Evolutionary conservation across 2,797 vertebrate species (phyloP).

Genomic region (Tamandua tetradactyla): DNA sequence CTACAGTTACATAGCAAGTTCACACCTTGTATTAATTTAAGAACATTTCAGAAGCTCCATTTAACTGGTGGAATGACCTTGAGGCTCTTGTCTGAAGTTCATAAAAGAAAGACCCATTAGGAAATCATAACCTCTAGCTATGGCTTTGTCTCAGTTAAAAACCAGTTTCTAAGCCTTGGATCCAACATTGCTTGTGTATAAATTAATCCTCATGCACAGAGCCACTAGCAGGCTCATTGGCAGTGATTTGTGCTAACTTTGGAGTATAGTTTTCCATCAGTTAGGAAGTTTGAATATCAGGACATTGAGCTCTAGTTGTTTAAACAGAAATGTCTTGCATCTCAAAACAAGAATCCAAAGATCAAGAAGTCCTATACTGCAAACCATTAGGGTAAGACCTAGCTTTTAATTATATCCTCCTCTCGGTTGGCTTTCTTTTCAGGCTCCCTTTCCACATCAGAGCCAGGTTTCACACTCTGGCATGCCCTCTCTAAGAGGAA

Average conservation of each 20-base stretch:
- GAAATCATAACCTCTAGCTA: conserved; percentile 30
- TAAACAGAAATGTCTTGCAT: conserved; percentile 7
- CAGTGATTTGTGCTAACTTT: background rate
- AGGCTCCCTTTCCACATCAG: background rate
- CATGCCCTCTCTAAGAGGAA: background rate
- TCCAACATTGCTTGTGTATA: background rate
- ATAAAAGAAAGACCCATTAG: background rate
- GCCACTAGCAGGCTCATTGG: background rate
- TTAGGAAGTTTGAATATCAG: background rate
- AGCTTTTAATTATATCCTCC: background rate
- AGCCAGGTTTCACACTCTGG: background rate
- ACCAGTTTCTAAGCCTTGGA: background rate
- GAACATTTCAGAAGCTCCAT: conserved; percentile 45
- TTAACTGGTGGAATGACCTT: conserved; percentile 47
- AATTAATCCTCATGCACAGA: background rate
- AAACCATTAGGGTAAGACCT: background rate
- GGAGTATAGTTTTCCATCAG: background rate
- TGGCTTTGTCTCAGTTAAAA: conserved; percentile 1
- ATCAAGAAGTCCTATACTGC: background rate
- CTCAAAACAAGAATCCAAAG: background rate
- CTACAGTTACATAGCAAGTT: conserved; percentile 31
- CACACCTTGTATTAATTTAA: conserved; percentile 53
- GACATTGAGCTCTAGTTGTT: background rate
- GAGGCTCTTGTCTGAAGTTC: conserved; percentile 35
- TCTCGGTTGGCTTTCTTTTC: background rate